Percentiles rank a stretch among this genome's conserved stretches.
These are phyloP conservation scores for Thera obeliscata DNA, from an alignment of 2,888 invertebrate genomes.

Conservation along the genomic window DNA sequence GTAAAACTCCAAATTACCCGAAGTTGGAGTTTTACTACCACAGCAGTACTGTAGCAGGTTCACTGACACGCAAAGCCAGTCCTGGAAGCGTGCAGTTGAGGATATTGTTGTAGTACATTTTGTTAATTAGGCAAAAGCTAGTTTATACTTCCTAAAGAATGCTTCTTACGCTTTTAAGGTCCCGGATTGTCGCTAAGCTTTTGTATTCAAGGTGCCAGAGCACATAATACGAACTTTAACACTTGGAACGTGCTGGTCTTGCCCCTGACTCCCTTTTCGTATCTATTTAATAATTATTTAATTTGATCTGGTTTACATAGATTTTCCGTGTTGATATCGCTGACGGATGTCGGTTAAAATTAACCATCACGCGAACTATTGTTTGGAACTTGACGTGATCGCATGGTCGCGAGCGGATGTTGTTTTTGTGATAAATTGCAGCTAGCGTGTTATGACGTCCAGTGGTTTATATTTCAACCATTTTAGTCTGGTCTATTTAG, in stretches of 20 bases:
- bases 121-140: neutral
- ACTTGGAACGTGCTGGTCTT: too few species aligned
- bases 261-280: too few species aligned
- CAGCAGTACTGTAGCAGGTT: neutral
- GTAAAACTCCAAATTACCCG: too few species aligned
- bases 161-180: too few species aligned
- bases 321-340: neutral
- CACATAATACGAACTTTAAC: too few species aligned
- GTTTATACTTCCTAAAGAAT: too few species aligned
- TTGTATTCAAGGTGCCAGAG: too few species aligned
- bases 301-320: neutral
- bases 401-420: neutral
- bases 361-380: conserved; percentile 6
- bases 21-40: too few species aligned
- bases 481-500: too few species aligned
- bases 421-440: neutral
- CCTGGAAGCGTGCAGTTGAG: neutral
- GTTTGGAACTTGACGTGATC: neutral
- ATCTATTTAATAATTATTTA: neutral
- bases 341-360: neutral
- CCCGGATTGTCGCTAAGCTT: too few species aligned
- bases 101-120: neutral
- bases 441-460: neutral
- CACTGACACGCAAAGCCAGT: neutral
- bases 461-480: neutral